Percentiles rank a stretch among this genome's conserved stretches.
These are phyloP conservation scores for Ophion slaviceki DNA, from an alignment of 2,888 invertebrate genomes.

Conservation along the genomic window DNA sequence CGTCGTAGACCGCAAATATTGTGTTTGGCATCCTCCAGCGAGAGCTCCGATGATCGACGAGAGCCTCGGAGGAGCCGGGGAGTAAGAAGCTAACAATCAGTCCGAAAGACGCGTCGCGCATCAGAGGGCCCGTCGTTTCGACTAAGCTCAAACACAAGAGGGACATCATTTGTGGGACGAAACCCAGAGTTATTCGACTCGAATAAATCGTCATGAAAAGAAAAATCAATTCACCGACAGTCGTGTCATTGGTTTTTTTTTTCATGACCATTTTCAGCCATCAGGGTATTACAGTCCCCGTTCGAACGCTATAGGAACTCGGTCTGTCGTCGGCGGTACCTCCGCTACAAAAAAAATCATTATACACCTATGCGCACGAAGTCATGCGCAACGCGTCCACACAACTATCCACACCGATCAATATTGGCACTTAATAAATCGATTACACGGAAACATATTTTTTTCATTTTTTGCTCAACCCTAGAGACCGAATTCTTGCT, in stretches of 20 bases:
- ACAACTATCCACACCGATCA: conserved; percentile 43
- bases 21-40: conserved; percentile 40
- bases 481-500: background rate
- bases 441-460: conserved; percentile 42
- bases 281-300: conserved; percentile 42
- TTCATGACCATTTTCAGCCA: conserved; percentile 15
- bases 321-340: conserved; percentile 71
- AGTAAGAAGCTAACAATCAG: background rate
- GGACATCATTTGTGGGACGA: conserved; percentile 13
- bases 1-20: conserved; percentile 33
- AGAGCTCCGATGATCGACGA: conserved; percentile 51
- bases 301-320: conserved; percentile 74
- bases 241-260: conserved; percentile 8
- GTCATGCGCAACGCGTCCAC: conserved; percentile 62
- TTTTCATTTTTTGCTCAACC: background rate
- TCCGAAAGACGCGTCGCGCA: background rate
- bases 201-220: conserved; percentile 29
- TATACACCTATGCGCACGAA: conserved; percentile 62
- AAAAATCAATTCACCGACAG: conserved; percentile 7
- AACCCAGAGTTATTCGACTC: conserved; percentile 23
- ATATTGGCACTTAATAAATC: conserved; percentile 50
- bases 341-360: conserved; percentile 65
- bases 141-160: conserved; percentile 5
- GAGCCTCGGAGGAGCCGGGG: conserved; percentile 11
- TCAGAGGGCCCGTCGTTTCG: conserved; percentile 5